Evolutionary conservation across 2,888 invertebrate species (phyloP).

Genomic region (Candidula unifasciata): DNA sequence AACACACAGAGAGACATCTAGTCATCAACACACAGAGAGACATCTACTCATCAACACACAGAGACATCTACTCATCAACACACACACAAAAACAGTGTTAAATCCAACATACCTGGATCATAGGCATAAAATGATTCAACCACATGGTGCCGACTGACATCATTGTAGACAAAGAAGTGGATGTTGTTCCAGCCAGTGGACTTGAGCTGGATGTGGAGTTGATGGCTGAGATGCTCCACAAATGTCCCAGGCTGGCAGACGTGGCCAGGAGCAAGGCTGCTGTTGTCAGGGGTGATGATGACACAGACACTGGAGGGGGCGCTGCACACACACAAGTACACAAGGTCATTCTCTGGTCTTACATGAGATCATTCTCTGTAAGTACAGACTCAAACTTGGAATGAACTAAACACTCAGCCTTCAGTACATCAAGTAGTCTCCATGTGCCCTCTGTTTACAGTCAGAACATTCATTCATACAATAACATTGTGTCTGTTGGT

Average conservation of each 20-base stretch:
- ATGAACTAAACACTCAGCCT: background rate
- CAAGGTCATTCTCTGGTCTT: no score
- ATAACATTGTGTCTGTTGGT: no score
- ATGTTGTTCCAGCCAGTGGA: conserved; percentile 52
- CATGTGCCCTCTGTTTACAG: background rate
- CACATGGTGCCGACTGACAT: conserved; percentile 52
- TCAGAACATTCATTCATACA: no score
- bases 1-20: no score
- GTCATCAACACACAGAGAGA: no score
- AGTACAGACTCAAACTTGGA: background rate
- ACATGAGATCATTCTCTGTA: background rate
- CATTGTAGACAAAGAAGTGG: conserved; percentile 54
- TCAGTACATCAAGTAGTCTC: background rate
- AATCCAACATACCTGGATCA: conserved; percentile 49
- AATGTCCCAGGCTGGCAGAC: conserved; percentile 48
- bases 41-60: no score
- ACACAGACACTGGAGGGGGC: conserved; percentile 53
- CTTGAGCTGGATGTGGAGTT: conserved; percentile 42
- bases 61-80: no score
- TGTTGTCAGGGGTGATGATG: conserved; percentile 52
- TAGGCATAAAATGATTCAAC: conserved; percentile 48
- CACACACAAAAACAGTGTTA: background rate
- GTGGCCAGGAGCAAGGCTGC: conserved; percentile 32
- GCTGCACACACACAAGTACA: conserved; percentile 42
- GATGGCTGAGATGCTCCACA: conserved; percentile 46